A percentile compares a stretch with the other conserved stretches of the same genome.
Evolutionary conservation across 2,113 vertebrate genomes (phyloP).

Genomic region (Elaphurus davidianus): DNA sequence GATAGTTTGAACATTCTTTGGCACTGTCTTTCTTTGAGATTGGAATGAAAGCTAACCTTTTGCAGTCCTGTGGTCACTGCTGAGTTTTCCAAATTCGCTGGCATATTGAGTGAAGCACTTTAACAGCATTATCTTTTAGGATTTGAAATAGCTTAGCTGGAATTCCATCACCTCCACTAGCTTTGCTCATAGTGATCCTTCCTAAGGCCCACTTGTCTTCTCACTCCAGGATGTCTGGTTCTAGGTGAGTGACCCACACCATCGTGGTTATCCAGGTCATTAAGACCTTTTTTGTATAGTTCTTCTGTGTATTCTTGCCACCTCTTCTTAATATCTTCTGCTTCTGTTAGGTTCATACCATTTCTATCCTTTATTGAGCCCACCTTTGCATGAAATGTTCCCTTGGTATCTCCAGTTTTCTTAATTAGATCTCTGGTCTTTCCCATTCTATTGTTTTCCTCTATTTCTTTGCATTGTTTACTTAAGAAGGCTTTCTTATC

Average conservation of each 20-base stretch:
- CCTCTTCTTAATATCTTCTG: not conserved
- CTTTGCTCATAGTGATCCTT: not conserved
- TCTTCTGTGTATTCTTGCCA: not conserved
- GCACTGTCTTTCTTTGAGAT: not conserved
- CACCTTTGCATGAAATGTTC: not conserved
- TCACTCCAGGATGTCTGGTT: not conserved
- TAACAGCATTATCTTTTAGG: not conserved
- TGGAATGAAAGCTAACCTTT: not conserved
- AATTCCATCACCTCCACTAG: not conserved
- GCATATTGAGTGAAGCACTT: not conserved
- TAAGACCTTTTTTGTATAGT: not conserved
- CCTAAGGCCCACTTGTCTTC: not conserved
- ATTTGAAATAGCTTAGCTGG: not conserved
- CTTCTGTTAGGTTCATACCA: not conserved
- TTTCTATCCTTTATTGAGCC: not conserved
- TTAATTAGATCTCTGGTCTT: not conserved
- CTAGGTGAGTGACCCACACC: not conserved
- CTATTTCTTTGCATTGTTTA: not conserved
- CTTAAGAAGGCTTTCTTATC: not conserved
- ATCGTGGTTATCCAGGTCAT: not conserved
- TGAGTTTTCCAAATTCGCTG: not conserved
- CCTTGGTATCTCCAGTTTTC: not conserved
- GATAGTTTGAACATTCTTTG: not conserved
- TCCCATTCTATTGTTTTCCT: not conserved
- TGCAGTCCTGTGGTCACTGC: not conserved